phyloP scores from a whole-genome alignment of 2,797 vertebrate species.

The Agapornis canus region DNA sequence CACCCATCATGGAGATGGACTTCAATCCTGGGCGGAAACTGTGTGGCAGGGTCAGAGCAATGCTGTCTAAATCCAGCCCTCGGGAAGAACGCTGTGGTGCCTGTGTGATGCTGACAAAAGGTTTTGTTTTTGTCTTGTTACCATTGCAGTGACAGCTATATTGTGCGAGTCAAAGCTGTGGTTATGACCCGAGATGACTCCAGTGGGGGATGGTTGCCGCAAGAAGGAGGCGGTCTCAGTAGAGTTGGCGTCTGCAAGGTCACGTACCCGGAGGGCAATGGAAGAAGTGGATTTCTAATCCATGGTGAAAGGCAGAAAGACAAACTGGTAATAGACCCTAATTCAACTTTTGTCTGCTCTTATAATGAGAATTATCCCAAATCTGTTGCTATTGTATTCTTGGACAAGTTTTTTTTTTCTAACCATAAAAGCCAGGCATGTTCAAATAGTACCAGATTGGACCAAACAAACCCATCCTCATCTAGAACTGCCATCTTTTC shows the following conservation, averaged over 20 bases:
- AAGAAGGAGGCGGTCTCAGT: conserved; percentile 96
- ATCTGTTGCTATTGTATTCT: conserved; percentile 24
- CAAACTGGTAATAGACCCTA: conserved; percentile 87
- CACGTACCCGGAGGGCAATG: conserved; percentile 86
- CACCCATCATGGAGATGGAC: fast-evolving
- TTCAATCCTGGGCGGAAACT: background rate
- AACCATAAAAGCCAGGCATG: background rate
- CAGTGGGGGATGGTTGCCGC: conserved; percentile 97
- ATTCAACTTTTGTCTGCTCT: conserved; percentile 54
- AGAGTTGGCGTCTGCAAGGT: conserved; percentile 96
- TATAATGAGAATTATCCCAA: conserved; percentile 28
- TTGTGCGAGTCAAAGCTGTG: conserved; percentile 99
- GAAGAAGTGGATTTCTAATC: conserved; percentile 93
- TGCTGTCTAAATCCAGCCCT: background rate
- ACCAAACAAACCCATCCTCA: background rate
- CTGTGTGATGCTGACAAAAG: conserved; percentile 25
- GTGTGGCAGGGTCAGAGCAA: fast-evolving
- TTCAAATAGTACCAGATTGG: background rate
- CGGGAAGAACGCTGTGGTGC: background rate
- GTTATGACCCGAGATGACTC: conserved; percentile 99
- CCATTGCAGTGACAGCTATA: conserved; percentile 96
- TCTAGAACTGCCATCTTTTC: background rate
- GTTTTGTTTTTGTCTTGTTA: conserved; percentile 58
- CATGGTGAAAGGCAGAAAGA: conserved; percentile 95
- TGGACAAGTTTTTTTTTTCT: background rate